Conservation (phyloP, 2,888 invertebrate genomes). For the Zaprionus obscuricornis region DNA sequence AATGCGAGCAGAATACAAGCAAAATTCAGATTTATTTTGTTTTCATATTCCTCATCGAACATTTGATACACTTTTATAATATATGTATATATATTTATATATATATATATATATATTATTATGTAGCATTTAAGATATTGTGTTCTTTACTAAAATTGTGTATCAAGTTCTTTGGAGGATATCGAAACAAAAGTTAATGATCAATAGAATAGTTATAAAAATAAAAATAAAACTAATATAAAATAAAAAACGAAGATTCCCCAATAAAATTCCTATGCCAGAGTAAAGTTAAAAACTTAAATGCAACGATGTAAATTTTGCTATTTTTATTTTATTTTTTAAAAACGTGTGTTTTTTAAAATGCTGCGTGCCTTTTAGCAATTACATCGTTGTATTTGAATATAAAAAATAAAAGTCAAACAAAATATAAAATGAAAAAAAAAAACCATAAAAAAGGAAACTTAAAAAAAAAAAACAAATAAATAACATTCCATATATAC, state of each 20-base stretch:
- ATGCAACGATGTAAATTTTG: constrained; percentile 55
- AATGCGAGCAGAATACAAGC: constrained; percentile 14
- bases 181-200: constrained; percentile 13
- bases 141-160: constrained; percentile 48
- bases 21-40: constrained; percentile 19
- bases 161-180: constrained; percentile 6
- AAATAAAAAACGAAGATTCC: constrained; percentile 5
- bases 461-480: constrained; percentile 13
- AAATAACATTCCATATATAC: constrained; percentile 18
- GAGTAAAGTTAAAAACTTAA: too few relatives aligned
- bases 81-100: too few relatives aligned
- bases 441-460: constrained; percentile 1
- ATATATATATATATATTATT: constrained; percentile 59
- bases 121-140: constrained; percentile 72
- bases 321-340: constrained; percentile 76
- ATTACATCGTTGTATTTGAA: constrained; percentile 83
- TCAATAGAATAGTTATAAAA: not conserved
- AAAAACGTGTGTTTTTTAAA: constrained; percentile 84
- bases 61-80: too few relatives aligned
- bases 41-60: not conserved
- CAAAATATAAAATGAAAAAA: constrained; percentile 8
- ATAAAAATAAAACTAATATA: constrained; percentile 4
- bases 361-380: constrained; percentile 93
- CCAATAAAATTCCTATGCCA: constrained; percentile 11
- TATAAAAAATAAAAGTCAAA: constrained; percentile 20